Evolutionary conservation across 2,888 invertebrate genomes (phyloP).

Genomic region (Yponomeuta malinellus): DNA sequence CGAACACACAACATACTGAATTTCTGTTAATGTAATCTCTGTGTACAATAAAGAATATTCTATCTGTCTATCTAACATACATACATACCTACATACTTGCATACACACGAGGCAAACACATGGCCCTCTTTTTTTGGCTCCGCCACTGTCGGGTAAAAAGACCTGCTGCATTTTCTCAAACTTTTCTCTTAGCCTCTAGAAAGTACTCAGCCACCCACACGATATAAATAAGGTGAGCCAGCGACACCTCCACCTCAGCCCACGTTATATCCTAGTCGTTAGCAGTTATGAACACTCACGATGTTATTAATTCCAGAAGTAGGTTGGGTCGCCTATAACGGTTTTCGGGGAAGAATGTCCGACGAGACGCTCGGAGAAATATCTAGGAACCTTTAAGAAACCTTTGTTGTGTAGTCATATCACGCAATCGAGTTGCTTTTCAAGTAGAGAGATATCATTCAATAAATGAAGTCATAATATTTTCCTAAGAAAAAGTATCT

Average conservation of each 20-base stretch:
- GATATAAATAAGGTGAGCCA: not conserved
- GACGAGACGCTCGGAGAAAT: not conserved
- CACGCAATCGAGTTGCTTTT: not conserved
- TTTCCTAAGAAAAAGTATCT: too few relatives aligned
- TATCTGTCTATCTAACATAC: too few relatives aligned
- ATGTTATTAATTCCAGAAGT: not conserved
- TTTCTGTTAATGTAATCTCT: too few relatives aligned
- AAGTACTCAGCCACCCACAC: not conserved
- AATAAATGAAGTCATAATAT: too few relatives aligned
- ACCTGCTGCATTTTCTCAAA: not conserved
- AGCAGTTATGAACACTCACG: slow-evolving; percentile 9
- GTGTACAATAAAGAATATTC: too few relatives aligned
- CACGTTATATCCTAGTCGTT: slow-evolving; percentile 6
- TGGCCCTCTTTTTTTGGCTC: too few relatives aligned
- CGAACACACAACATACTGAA: too few relatives aligned
- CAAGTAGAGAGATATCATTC: too few relatives aligned
- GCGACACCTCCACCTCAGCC: not conserved
- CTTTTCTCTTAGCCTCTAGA: not conserved
- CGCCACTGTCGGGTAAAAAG: not conserved
- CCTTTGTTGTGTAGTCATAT: not conserved
- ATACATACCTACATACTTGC: too few relatives aligned
- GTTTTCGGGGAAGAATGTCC: not conserved
- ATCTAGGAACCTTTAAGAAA: not conserved
- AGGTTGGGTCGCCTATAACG: not conserved
- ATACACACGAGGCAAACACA: too few relatives aligned